phyloP scores from a whole-genome alignment of 2,113 vertebrate genomes.

The Laterallus jamaicensis region DNA sequence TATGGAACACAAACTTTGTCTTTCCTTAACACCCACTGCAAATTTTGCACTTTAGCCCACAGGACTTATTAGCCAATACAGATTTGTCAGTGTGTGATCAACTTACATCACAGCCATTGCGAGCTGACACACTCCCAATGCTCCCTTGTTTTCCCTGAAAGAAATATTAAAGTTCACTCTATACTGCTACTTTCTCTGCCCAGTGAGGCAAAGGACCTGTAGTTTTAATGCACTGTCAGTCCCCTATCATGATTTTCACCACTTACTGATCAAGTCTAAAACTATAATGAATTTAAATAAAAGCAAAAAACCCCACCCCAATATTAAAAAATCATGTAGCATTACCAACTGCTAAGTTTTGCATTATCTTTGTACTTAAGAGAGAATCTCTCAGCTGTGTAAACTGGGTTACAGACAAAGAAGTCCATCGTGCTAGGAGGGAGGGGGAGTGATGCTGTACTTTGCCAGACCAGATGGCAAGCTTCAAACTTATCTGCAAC shows the following conservation, averaged over 20 bases:
- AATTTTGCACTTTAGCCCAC: background rate
- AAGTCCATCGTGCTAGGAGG: background rate
- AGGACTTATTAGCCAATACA: background rate
- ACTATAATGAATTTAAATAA: background rate
- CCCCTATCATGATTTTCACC: background rate
- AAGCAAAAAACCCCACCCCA: background rate
- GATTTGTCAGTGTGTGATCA: background rate
- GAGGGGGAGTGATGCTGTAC: background rate
- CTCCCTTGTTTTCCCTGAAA: background rate
- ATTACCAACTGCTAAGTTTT: background rate
- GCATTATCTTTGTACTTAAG: background rate
- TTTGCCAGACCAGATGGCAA: conserved; percentile 20
- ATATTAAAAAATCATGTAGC: background rate
- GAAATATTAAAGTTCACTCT: background rate
- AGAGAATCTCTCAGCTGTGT: background rate
- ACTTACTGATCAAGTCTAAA: background rate
- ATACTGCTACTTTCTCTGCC: background rate
- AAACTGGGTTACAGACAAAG: conserved; percentile 26
- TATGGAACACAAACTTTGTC: background rate
- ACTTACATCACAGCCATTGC: background rate
- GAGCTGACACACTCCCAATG: background rate
- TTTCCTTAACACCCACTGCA: background rate
- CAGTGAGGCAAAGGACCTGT: background rate
- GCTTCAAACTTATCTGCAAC: background rate
- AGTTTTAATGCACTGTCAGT: background rate